A percentile compares a stretch with the other conserved stretches of the same genome.
These are phyloP conservation scores for Sebastes ruberrimus DNA, from an alignment of 2,797 vertebrate genomes.

Conservation along the genomic window DNA sequence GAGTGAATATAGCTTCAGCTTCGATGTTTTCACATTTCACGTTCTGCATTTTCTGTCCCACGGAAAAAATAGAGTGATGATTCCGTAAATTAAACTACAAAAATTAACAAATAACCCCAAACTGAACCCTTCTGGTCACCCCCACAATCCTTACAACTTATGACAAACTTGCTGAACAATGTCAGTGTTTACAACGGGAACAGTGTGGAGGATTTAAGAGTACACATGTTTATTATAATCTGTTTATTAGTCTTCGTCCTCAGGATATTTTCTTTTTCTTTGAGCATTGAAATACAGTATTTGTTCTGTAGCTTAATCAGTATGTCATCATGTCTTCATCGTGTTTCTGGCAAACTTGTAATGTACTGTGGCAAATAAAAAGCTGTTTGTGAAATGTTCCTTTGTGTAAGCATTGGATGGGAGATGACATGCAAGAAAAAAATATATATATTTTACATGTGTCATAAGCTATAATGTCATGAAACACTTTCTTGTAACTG, in stretches of 20 bases:
- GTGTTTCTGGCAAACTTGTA: slow-evolving; percentile 53
- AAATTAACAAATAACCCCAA: neutral
- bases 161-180: slow-evolving; percentile 19
- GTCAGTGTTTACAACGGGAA: slow-evolving; percentile 49
- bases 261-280: slow-evolving; percentile 56
- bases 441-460: slow-evolving; percentile 26
- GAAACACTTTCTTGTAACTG: slow-evolving; percentile 43
- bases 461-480: slow-evolving; percentile 53
- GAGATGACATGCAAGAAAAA: slow-evolving; percentile 8
- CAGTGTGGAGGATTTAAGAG: slow-evolving; percentile 16
- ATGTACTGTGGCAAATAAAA: slow-evolving; percentile 46
- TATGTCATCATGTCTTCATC: slow-evolving; percentile 22
- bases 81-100: neutral
- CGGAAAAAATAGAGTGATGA: neutral
- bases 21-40: neutral
- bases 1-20: slow-evolving; percentile 9
- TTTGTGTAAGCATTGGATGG: slow-evolving; percentile 36
- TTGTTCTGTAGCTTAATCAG: slow-evolving; percentile 44
- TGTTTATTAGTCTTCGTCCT: slow-evolving; percentile 54
- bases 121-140: neutral
- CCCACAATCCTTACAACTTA: neutral
- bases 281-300: slow-evolving; percentile 27
- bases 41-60: neutral
- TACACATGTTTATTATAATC: slow-evolving; percentile 31
- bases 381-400: slow-evolving; percentile 34